Evolutionary conservation across 30 jellyfish, hydroid and myxozoan genomes (phyloP).

Genomic region (Catostylus mosaicus): DNA sequence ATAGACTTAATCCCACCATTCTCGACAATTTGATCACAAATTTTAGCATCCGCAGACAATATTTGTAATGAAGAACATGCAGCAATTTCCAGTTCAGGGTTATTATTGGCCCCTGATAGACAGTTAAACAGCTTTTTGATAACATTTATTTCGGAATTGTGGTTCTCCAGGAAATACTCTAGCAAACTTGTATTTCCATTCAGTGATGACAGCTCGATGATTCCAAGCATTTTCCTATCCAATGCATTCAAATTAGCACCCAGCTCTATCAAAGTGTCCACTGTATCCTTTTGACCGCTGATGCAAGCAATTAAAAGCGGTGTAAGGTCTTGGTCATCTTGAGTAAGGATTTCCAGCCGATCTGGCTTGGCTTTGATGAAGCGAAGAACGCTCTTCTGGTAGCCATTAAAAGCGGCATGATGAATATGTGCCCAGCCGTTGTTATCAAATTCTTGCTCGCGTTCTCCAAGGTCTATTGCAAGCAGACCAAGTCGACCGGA

Average conservation of each 20-base stretch:
- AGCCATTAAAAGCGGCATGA: constrained; percentile 75
- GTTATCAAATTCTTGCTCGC: constrained; percentile 68
- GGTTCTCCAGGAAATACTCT: constrained; percentile 25
- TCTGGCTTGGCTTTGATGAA: constrained; percentile 51
- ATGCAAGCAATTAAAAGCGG: constrained; percentile 56
- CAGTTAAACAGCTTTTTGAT: constrained; percentile 34
- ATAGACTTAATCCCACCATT: constrained; percentile 31
- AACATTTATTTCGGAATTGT: constrained; percentile 12
- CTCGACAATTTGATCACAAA: constrained; percentile 41
- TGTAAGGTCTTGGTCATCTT: constrained; percentile 59
- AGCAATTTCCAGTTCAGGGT: constrained; percentile 47
- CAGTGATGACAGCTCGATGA: constrained; percentile 42
- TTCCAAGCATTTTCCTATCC: constrained; percentile 49
- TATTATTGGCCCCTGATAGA: constrained; percentile 32
- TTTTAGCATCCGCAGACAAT: constrained; percentile 7
- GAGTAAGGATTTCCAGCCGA: constrained; percentile 57
- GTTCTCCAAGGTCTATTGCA: constrained; percentile 53
- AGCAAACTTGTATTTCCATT: constrained; percentile 41
- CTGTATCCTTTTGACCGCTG: constrained; percentile 47
- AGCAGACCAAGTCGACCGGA: constrained; percentile 53
- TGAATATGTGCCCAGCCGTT: constrained; percentile 81
- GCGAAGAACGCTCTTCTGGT: constrained; percentile 61
- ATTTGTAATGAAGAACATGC: constrained; percentile 36
- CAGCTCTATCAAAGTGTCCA: constrained; percentile 51
- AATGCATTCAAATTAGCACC: constrained; percentile 57